A percentile compares a stretch with the other conserved stretches of the same genome.
These are phyloP conservation scores for Ophion ventricosus DNA, from an alignment of 2,888 invertebrate species.

Conservation along the genomic window DNA sequence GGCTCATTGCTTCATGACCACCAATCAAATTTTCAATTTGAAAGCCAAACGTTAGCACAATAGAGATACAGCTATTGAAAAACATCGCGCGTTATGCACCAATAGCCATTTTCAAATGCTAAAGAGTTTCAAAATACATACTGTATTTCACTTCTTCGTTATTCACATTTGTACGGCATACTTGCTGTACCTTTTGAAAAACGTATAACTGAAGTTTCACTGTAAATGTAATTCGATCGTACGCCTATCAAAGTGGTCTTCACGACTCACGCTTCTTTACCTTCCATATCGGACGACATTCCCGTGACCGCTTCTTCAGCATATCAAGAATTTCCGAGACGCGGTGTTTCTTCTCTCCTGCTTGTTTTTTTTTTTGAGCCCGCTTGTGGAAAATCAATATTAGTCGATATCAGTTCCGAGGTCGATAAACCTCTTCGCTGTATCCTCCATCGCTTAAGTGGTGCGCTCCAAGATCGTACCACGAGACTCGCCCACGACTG, in stretches of 20 bases:
- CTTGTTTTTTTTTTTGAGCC: constrained; percentile 46
- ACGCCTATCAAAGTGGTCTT: constrained; percentile 28
- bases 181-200: too few species aligned
- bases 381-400: constrained; percentile 72
- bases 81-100: too few species aligned
- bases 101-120: too few species aligned
- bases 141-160: too few species aligned
- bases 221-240: neutral
- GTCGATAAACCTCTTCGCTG: constrained; percentile 71
- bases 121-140: too few species aligned
- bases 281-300: constrained; percentile 65
- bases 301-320: constrained; percentile 42
- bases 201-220: too few species aligned
- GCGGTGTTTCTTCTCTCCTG: neutral
- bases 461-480: constrained; percentile 53
- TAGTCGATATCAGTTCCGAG: constrained; percentile 66
- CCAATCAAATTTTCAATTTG: too few species aligned
- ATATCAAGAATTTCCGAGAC: constrained; percentile 42
- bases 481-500: constrained; percentile 55
- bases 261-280: constrained; percentile 71
- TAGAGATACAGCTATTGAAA: too few species aligned
- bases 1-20: too few species aligned
- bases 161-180: too few species aligned
- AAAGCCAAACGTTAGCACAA: too few species aligned
- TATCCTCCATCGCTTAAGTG: constrained; percentile 52